Conservation (phyloP, 2,113 vertebrate species). For the Cheirogaleus medius region DNA sequence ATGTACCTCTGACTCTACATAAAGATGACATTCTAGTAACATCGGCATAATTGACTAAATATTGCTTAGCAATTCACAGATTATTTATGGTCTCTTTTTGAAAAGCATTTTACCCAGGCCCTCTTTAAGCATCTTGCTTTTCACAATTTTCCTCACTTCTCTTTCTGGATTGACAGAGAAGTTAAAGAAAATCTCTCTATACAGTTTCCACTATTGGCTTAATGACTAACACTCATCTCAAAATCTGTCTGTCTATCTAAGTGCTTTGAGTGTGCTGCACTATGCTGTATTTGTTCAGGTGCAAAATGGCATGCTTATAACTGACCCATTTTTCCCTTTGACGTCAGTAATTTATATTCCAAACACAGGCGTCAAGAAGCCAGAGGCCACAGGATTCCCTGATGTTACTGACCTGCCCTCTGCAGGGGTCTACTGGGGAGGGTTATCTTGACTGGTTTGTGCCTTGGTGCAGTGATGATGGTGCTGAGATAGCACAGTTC, state of each 20-base stretch:
- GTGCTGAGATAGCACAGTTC: not conserved
- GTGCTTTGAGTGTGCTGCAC: not conserved
- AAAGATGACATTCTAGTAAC: not conserved
- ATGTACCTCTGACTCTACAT: not conserved
- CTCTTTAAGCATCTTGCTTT: not conserved
- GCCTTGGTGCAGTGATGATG: not conserved
- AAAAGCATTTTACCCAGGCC: not conserved
- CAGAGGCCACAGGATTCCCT: not conserved
- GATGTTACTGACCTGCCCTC: not conserved
- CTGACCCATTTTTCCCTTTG: not conserved
- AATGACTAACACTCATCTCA: not conserved
- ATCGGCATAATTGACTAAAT: not conserved
- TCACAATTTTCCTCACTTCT: not conserved
- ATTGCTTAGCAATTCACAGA: not conserved
- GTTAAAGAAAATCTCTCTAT: constrained; percentile 25
- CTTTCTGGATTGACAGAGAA: not conserved
- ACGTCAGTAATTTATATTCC: not conserved
- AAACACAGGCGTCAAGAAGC: not conserved
- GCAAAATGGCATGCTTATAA: not conserved
- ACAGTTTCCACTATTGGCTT: not conserved
- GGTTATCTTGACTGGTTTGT: not conserved
- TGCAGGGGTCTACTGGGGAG: not conserved
- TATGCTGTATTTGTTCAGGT: not conserved
- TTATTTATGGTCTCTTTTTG: not conserved
- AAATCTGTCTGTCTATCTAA: not conserved